Evolutionary conservation across 2,888 invertebrate species (phyloP), one percentile per base, ranked within the genome.

Genomic region (Brachynemurus nebulosus): DNA sequence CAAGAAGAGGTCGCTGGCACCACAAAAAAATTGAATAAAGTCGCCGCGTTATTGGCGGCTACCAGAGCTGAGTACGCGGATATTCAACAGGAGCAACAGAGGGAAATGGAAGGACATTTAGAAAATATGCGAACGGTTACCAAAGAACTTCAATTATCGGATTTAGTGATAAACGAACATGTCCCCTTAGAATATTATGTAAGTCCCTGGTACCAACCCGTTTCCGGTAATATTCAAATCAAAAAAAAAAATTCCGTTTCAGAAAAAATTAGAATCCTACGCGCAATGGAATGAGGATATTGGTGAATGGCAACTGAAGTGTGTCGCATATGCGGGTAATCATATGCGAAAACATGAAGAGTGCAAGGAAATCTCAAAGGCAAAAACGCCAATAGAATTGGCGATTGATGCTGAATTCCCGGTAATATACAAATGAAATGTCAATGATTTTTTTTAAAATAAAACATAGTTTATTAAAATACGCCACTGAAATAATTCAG

Each of bases 261-360:
- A 88, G 83, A 82, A 82, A 40, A 74, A 89, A 66, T 86, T 96
- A 49, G 90, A 92, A 57, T 75, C 83, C 55, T 88, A 93, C 59
- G 85, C 93, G 35, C 83, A 88, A 58, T 98, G 96, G 93, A 97
- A 95, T 67, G 95, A 95, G 64, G 96, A 97, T 58, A 88, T 95
- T 23, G 96, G 96, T 23, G 97, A 98, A 65, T 98, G 96, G 89
- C 95, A 97, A 62, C 74, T 98, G 37, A 85, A 86, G 62, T 96
- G 96, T 63, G 93, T 98, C 6, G 97, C 97, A 0, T 98, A 98
- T 65, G 93, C 96, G 6, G 97, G 97, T 0, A 98, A 98, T 68
- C 98, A 98, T 61, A 96, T 97, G 92, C 72, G 84, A 47, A 86
- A 86, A 60, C 73, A 67, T 17, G 38, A 25, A 11, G 38, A 43